Evolutionary conservation across 1,140 invertebrate genomes (phyloP), one percentile per base, ranked within the genome.

Genomic region (Lordiphosa clarofinis): DNA sequence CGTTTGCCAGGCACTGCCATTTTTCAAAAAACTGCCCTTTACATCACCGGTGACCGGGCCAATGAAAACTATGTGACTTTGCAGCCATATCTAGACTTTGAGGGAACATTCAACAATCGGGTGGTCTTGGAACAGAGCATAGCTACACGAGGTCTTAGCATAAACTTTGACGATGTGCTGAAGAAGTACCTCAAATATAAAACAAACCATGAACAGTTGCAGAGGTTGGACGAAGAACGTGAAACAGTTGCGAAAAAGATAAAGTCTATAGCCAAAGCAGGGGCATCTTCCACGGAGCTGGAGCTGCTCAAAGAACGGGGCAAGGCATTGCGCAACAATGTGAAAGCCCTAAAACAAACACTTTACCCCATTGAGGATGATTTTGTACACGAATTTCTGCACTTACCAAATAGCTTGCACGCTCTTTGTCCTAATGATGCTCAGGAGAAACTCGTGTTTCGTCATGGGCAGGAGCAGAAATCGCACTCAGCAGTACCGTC

Each of bases 341-440:
- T 92, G 4, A 92, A 90, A 71, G 65, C 44, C 7, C 63, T 93
- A 0, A 91, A 89, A 59, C 79, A 91, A 28, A 65, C 70, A 40
- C 59, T 91, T 0, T 92, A 91, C 89, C 89, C 90, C 9, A 64
- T 94, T 9, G 92, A 94, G 62, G 91, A 93, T 59, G 87, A 88
- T 36, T 88, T 93, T 2, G 81, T 92, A 3, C 73, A 90, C 4
- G 75, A 89, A 58, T 89, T 90, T 57, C 81, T 94, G 36, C 88
- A 89, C 60, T 63, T 94, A 15, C 94, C 94, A 0, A 94, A 94
- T 86, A 49, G 87, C 11, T 61, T 94, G 37, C 91, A 94, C 84
- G 43, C 75, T 0, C 89, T 88, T 24, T 94, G 93, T 12, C 93
- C 93, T 0, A 9, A 42, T 5, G 48, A 79, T 0, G 52, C 63